Base-by-base conservation (phyloP, 92 coral and sea anemone species). In the Chrysogorgia sp. region DNA sequence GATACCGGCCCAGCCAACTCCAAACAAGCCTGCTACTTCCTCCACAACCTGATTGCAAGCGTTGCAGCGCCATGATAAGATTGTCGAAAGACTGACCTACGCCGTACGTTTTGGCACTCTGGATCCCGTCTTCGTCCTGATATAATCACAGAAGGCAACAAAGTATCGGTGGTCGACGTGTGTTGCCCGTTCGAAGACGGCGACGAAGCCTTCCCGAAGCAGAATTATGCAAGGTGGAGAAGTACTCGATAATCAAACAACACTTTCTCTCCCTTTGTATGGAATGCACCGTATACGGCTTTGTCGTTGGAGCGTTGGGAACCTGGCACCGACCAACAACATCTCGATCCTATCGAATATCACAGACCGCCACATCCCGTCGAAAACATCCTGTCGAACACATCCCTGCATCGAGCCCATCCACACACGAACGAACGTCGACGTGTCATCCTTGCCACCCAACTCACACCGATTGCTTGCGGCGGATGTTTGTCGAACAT, bases 121-220 rank as follows among this genome's bases (percentile, higher is more conserved):
- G 34, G 48, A 26, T 31, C 35, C 50, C 80, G 69, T 26, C 80
- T 74, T 15, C 67, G 80, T 48, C 81, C 81, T 6, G 81, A 76
- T 13, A 76, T 76, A 28, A n/a, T 76, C 24, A 43, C 40, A 59
- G 82, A 76, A 43, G 45, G 31, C 71, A 24, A 76, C 71, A 21
- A 30, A 40, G 72, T 76, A 4, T 33, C 56, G 15, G 60, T 76
- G 23, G 60, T 76, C 43, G 82, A 76, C 71, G 60, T 76, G 1
- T 57, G 71, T 0, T 76, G 82, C 60, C 82, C 82, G 15, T 59
- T 76, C 59, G 82, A 76, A 28, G 60, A 76, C 37, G 82, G 59
- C 24, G 40, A 34, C 1, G 82, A 60, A 15, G 70, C 82, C 35
- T 76, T 23, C 58, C 29, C 21, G 81, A 76, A 26, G 81, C 70